These are phyloP conservation scores for Atherinomorus stipes DNA, from an alignment of 2,113 vertebrate genomes.

Conservation along the genomic window DNA sequence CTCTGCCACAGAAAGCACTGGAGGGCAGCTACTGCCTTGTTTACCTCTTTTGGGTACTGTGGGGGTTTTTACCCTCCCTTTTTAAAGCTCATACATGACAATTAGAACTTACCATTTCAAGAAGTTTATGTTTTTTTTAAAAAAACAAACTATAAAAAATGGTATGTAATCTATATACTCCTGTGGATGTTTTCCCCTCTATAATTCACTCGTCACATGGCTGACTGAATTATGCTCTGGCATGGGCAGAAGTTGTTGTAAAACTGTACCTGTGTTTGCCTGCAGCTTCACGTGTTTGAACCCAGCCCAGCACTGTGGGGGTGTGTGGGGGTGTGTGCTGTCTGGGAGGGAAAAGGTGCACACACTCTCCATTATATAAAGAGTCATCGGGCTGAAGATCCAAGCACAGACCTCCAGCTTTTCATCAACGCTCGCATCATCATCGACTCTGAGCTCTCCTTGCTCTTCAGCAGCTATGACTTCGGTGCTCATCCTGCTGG, in stretches of 20 bases:
- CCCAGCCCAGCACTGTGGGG: slow-evolving; percentile 48
- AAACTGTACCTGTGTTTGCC: slow-evolving; percentile 14
- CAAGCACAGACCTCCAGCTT: slow-evolving; percentile 14
- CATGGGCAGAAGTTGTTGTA: slow-evolving; percentile 1
- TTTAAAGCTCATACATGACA: neutral
- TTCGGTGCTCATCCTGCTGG: slow-evolving; percentile 54
- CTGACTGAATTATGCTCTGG: slow-evolving; percentile 21
- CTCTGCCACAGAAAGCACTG: slow-evolving; percentile 58
- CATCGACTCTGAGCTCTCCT: neutral
- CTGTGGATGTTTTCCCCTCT: slow-evolving; percentile 1
- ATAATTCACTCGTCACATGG: slow-evolving; percentile 9
- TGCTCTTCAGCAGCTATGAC: slow-evolving; percentile 54
- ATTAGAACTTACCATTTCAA: neutral
- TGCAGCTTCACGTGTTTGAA: slow-evolving; percentile 59
- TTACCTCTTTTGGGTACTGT: slow-evolving; percentile 14
- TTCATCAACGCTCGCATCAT: slow-evolving; percentile 17
- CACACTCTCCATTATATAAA: slow-evolving; percentile 68
- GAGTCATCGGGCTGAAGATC: slow-evolving; percentile 20
- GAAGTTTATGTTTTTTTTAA: neutral
- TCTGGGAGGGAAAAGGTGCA: slow-evolving; percentile 13
- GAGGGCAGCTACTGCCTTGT: slow-evolving; percentile 52
- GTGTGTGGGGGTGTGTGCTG: slow-evolving; percentile 21
- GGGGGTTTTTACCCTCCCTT: neutral
- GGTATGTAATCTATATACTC: neutral
- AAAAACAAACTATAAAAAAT: neutral